Evolutionary conservation across 1,140 invertebrate species (phyloP), one percentile per base, ranked within the genome.

Genomic region (Drosophila lowei): DNA sequence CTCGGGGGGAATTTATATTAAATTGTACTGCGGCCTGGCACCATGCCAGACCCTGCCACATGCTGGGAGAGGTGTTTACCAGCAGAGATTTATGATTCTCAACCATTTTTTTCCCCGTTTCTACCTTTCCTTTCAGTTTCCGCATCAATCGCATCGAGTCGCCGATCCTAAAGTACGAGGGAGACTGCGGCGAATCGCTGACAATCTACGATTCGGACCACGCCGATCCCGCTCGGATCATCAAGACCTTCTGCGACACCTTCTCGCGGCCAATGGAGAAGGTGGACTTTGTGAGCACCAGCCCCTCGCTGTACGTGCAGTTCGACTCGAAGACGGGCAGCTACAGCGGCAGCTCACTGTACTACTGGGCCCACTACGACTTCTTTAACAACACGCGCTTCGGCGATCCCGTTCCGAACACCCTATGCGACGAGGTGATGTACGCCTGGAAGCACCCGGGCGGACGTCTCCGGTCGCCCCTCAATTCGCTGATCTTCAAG

Each of bases 321-420:
- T 97, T 97, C 80, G 96, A 97, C 81, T 97, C 96, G 88, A 97
- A 97, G 89, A 97, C 96, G 1, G 96, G 96, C n/a, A 96, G 95
- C 71, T 97, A 97, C 77, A 96, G 96, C 23, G 96, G 96, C 92
- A 96, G 93, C 16, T 97, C 96, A 0, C 92, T 98, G 0, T 97
- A 97, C 88, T 97, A 97, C 89, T 97, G 96, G 96, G 96, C 96
- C 0, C 96, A 97, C 90, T 98, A 97, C 75, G 96, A 98, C 80
- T 98, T 97, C 92, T 97, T 97, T 92, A 97, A 97, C 89, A 96
- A 97, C 62, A 97, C 96, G 0, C 94, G 95, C 30, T 96, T 95
- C 62, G 97, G 97, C 0, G 95, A 96, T 57, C 94, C 95, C 0
- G 94, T 97, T 0, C 93, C 93, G 0, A 95, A 94, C 21, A 97